phyloP scores from a whole-genome alignment of 2,113 vertebrate species.

The Psettodes erumei region DNA sequence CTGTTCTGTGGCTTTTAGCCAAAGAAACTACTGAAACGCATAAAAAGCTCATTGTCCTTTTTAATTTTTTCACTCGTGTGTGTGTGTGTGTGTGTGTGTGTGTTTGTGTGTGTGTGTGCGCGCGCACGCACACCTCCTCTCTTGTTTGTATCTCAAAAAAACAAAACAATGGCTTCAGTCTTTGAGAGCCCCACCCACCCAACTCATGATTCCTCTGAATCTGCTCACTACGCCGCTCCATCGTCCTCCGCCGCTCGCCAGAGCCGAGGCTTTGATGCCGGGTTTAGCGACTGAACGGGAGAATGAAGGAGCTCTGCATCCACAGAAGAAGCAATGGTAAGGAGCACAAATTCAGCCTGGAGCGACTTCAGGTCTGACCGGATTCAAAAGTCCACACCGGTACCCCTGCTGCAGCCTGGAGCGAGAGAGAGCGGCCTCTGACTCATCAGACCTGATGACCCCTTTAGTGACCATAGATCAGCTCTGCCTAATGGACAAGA shows the following conservation, averaged over 20 bases:
- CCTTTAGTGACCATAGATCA: constrained; percentile 9
- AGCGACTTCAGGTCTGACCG: not conserved
- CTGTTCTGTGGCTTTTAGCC: constrained; percentile 43
- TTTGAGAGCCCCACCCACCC: constrained; percentile 80
- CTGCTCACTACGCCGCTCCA: constrained; percentile 53
- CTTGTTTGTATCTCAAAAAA: constrained; percentile 63
- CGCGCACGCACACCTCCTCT: constrained; percentile 45
- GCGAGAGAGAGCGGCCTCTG: not conserved
- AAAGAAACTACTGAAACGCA: constrained; percentile 51
- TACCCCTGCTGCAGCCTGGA: not conserved
- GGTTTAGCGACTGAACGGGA: constrained; percentile 1
- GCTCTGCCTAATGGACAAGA: constrained; percentile 41
- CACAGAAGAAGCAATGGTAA: not conserved
- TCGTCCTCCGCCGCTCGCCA: constrained; percentile 39
- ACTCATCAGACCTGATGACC: constrained; percentile 9
- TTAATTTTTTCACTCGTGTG: constrained; percentile 86
- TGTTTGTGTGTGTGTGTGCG: constrained; percentile 49
- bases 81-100: too few species aligned
- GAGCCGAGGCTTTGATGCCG: constrained; percentile 36
- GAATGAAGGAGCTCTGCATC: not conserved
- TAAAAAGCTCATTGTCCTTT: constrained; percentile 71
- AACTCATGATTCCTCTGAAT: constrained; percentile 70
- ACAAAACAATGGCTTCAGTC: constrained; percentile 84
- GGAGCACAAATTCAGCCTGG: not conserved
- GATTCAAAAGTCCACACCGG: constrained; percentile 7